Evolutionary conservation across 2,113 vertebrate genomes (phyloP), one percentile per base, ranked within the genome.

Genomic region (Oxyruncus cristatus): DNA sequence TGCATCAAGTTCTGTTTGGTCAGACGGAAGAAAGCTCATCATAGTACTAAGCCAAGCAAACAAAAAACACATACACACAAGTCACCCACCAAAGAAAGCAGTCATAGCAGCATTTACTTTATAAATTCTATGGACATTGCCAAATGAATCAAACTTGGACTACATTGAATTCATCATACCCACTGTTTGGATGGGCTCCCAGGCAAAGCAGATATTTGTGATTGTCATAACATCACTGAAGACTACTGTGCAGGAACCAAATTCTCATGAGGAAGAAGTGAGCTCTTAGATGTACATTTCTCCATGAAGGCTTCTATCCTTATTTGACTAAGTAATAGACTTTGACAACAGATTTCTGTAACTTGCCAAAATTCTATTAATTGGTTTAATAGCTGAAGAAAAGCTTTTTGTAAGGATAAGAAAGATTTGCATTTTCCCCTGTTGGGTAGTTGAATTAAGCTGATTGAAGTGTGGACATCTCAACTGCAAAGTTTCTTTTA

Each of bases 141-240:
- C 98, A 72, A 98, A 94, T 20, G 71, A 93, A 96, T 98, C 98
- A 72, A 98, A 98, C 91, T 79, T 98, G 62, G 98, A 99, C 96
- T 98, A 98, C 97, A 98, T 98, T 83, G 92, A 97, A 88, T 98
- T 98, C n/a, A 98, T 97, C 98, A 98, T 98, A 83, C 98, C 97
- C 61, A 98, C 98, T 7, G 94, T 98, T 41, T 98, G 96, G 75
- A 98, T 98, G 73, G 98, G 98, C 85, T 99, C 97, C 41, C 98
- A 98, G 83, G 94, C 98, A 24, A 98, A 98, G 17, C 97, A 98
- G 95, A 98, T 98, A 91, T 97, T 98, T 9, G 98, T 99, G 95
- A 99, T 98, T 53, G 98, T 98, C 49, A 98, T 98, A 56, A 98
- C 97, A 11, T 98, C 98, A 8, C 98, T 98, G 97, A 99, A 98